A percentile compares a stretch with the other conserved stretches of the same genome.
These are phyloP conservation scores for Nannoperca obscura DNA, from an alignment of 2,797 vertebrate genomes.

Conservation along the genomic window DNA sequence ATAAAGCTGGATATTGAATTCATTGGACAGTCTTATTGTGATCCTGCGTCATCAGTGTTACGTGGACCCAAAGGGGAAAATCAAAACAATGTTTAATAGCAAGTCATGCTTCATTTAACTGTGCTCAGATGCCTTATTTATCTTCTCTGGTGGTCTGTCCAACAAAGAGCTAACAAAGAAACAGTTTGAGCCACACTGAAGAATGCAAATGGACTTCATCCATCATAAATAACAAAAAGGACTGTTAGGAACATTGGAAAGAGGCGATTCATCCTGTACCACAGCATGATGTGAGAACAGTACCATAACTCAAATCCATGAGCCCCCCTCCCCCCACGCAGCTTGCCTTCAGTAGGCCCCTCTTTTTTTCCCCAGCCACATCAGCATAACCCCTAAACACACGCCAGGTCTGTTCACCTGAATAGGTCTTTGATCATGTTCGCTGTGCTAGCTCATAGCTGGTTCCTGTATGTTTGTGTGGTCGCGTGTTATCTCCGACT, in stretches of 20 bases:
- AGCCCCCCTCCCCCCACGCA: conserved; percentile 18
- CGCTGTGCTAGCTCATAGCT: conserved; percentile 5
- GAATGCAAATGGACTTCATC: conserved; percentile 52
- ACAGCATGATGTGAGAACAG: conserved; percentile 25
- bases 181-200: conserved; percentile 39
- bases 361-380: conserved; percentile 18
- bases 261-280: conserved; percentile 5
- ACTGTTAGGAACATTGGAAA: conserved; percentile 22
- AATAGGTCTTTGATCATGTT: conserved; percentile 30
- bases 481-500: not conserved
- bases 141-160: conserved; percentile 69
- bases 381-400: conserved; percentile 19
- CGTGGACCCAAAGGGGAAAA: conserved; percentile 42
- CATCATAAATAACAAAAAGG: conserved; percentile 53
- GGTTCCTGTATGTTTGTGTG: conserved; percentile 10
- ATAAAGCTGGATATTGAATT: conserved; percentile 48
- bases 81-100: conserved; percentile 68
- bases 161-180: conserved; percentile 49
- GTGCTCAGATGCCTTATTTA: conserved; percentile 53
- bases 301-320: not conserved
- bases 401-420: conserved; percentile 3
- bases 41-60: conserved; percentile 53
- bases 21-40: conserved; percentile 44
- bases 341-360: not conserved
- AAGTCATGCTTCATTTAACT: conserved; percentile 70